phyloP scores from a whole-genome alignment of 2,113 vertebrate species.

The Oreochromis niloticus region DNA sequence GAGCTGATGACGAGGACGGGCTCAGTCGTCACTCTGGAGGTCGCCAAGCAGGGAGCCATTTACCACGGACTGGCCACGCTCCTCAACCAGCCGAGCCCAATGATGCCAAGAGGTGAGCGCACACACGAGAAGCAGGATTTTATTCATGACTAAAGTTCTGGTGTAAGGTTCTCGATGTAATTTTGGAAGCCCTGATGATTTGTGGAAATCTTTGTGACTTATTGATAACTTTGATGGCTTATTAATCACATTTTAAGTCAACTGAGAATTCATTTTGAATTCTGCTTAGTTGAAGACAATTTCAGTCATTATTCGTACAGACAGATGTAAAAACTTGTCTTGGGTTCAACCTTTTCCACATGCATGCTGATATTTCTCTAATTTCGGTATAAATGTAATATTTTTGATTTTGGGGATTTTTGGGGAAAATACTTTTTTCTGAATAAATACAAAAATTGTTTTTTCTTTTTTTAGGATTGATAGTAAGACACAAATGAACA shows the following conservation, averaged over 20 bases:
- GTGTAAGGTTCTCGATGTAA: background rate
- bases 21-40: conserved; percentile 94
- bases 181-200: background rate
- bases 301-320: background rate
- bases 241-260: background rate
- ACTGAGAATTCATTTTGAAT: background rate
- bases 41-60: conserved; percentile 97
- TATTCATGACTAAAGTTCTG: background rate
- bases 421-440: background rate
- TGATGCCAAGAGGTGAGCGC: conserved; percentile 90
- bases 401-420: background rate
- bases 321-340: background rate
- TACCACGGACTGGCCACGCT: conserved; percentile 95
- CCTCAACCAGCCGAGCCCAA: conserved; percentile 94
- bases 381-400: background rate
- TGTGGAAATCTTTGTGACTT: background rate
- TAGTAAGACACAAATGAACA: background rate
- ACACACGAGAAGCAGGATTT: background rate
- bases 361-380: background rate
- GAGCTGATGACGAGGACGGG: conserved; percentile 98
- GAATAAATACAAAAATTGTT: background rate
- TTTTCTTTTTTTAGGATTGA: background rate
- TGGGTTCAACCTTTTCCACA: background rate
- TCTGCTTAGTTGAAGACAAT: background rate
- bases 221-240: background rate